Base-by-base conservation (phyloP, 1,140 invertebrate genomes). In the Drosophila carrolli region DNA sequence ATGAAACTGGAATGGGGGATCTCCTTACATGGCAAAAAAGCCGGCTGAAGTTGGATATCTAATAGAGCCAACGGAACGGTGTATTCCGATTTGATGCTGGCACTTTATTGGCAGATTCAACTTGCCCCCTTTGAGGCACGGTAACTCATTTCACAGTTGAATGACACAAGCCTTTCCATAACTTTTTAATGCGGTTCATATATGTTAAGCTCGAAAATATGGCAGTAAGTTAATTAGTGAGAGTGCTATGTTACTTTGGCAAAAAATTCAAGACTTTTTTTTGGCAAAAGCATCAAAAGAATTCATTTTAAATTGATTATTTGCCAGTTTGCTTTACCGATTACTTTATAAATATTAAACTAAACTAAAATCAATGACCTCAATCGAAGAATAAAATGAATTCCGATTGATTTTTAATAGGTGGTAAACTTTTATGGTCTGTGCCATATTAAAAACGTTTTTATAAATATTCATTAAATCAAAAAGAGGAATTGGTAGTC, bases 41-140 rank as follows among this genome's bases (percentile, higher is more conserved):
- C 23, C 50, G 73, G 19, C 19, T 78, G 68, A 78, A 63, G 76
- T 44, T 65, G 27, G 38, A 32, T 29, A 57, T 58, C 73, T 62
- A 76, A 55, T 58, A 54, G 48, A 32, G 38, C 37, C 48, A 27
- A 4, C 23, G 32, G n/a, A 2, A 37, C 0, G n/a, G 37, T 37
- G 16, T 29, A 60, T 68, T 68, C 63, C 56, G 78, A 75, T 81
- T 68, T 72, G 40, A 41, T 53, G 43, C 48, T 78, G 78, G 58
- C 67, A 81, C 60, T 58, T 86, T 85, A 85, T 84, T 85, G 82
- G 71, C 74, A 86, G 59, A 53, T 66, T 60, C 14, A 62, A 37
- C 19, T 23, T 32, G 8, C 19, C 50, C 23, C 9, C 41, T 55
- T 51, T 32, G 32, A 48, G 23, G 41, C 35, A 40, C 23, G 47